Evolutionary conservation across 1,140 invertebrate species (phyloP).

Genomic region (Bombus vancouverensis): DNA sequence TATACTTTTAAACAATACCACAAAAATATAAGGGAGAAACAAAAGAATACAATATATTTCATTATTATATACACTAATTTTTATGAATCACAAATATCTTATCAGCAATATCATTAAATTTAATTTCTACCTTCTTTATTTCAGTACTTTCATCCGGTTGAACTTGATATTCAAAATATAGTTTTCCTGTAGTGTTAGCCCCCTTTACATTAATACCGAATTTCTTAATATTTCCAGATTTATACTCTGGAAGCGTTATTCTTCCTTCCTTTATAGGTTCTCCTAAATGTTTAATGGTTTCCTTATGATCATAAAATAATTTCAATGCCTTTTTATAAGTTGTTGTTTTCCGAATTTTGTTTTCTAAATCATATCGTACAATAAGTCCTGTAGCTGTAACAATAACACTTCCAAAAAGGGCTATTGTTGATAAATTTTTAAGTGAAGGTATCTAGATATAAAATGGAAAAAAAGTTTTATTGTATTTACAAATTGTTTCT

Average conservation of each 20-base stretch:
- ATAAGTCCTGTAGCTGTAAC: background rate
- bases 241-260: slow-evolving; percentile 35
- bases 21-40: slow-evolving; percentile 35
- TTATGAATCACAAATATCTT: slow-evolving; percentile 61
- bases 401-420: slow-evolving; percentile 9
- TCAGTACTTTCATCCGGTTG: slow-evolving; percentile 7
- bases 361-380: slow-evolving; percentile 31
- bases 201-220: slow-evolving; percentile 64
- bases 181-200: slow-evolving; percentile 51
- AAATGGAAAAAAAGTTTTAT: background rate
- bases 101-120: slow-evolving; percentile 46
- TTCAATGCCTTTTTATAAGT: slow-evolving; percentile 60
- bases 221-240: slow-evolving; percentile 14
- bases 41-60: slow-evolving; percentile 21
- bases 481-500: background rate
- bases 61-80: slow-evolving; percentile 9
- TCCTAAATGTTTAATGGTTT: slow-evolving; percentile 64
- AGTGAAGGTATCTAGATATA: slow-evolving; percentile 25
- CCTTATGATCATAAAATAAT: slow-evolving; percentile 48
- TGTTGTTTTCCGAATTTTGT: slow-evolving; percentile 26
- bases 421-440: slow-evolving; percentile 33
- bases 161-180: slow-evolving; percentile 59
- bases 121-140: slow-evolving; percentile 62
- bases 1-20: slow-evolving; percentile 47
- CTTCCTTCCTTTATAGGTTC: slow-evolving; percentile 62